These are phyloP conservation scores for Mechanitis messenoides DNA, from an alignment of 2,888 invertebrate genomes.

Conservation along the genomic window DNA sequence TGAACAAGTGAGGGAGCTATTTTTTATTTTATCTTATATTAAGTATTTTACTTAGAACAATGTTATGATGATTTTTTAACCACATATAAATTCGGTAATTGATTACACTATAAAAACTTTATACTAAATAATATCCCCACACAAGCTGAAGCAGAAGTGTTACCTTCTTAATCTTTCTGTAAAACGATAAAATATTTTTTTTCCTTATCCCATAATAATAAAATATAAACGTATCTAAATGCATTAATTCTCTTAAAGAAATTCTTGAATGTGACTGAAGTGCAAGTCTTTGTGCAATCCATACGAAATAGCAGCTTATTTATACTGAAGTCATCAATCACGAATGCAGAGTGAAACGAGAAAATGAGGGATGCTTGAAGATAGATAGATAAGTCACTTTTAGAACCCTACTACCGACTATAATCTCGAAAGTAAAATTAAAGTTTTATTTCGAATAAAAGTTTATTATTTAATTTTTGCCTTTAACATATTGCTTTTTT, in stretches of 20 bases:
- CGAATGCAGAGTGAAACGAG: slow-evolving; percentile 47
- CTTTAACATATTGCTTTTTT: neutral
- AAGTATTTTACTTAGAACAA: too few species aligned
- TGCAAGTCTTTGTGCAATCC: neutral
- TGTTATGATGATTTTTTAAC: too few species aligned
- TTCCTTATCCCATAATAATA: too few species aligned
- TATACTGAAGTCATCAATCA: slow-evolving; percentile 34
- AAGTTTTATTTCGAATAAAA: neutral
- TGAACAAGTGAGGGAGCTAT: too few species aligned
- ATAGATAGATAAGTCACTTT: slow-evolving; percentile 60
- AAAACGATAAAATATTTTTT: too few species aligned
- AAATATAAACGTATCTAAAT: neutral
- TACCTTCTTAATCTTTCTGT: too few species aligned
- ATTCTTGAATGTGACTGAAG: neutral
- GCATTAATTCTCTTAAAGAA: neutral
- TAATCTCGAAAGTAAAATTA: slow-evolving; percentile 14
- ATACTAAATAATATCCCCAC: too few species aligned
- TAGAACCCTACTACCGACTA: slow-evolving; percentile 37
- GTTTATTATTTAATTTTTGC: too few species aligned
- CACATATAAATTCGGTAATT: too few species aligned
- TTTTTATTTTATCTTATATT: too few species aligned
- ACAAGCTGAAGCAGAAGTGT: too few species aligned
- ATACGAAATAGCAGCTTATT: slow-evolving; percentile 31
- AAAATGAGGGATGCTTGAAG: slow-evolving; percentile 54
- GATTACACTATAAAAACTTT: too few species aligned